Percentiles rank a stretch among this genome's conserved stretches.
These are phyloP conservation scores for Anthonomus grandis DNA, from an alignment of 1,140 invertebrate species.

Conservation along the genomic window DNA sequence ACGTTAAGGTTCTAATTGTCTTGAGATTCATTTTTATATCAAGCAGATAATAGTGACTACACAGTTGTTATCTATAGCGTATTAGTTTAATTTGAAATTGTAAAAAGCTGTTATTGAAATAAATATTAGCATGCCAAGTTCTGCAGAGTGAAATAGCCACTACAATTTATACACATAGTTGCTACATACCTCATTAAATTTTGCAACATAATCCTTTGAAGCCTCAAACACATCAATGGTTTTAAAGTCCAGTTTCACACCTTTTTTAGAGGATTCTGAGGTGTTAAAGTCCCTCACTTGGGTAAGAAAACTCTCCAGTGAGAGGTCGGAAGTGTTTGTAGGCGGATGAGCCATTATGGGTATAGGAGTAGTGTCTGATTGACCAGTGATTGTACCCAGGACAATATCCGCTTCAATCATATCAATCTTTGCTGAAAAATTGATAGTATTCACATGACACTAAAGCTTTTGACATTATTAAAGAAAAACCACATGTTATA, in stretches of 20 bases:
- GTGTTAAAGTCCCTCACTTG: slow-evolving; percentile 52
- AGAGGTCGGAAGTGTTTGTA: slow-evolving; percentile 66
- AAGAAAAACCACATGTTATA: not conserved
- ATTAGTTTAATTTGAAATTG: too few species aligned
- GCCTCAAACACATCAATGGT: slow-evolving; percentile 70
- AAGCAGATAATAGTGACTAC: too few species aligned
- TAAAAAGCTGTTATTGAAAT: too few species aligned
- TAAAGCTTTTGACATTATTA: not conserved
- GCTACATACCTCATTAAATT: slow-evolving; percentile 38
- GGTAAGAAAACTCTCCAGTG: slow-evolving; percentile 69
- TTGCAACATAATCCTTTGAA: slow-evolving; percentile 57
- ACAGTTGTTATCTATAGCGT: too few species aligned
- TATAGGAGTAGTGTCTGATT: slow-evolving; percentile 44
- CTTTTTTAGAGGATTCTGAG: slow-evolving; percentile 54
- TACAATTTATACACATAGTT: too few species aligned
- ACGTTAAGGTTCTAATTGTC: too few species aligned
- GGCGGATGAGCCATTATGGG: slow-evolving; percentile 89
- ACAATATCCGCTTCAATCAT: slow-evolving; percentile 89
- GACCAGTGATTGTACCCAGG: slow-evolving; percentile 59
- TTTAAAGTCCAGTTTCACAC: slow-evolving; percentile 89
- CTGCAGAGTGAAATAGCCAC: too few species aligned
- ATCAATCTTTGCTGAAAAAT: slow-evolving; percentile 58
- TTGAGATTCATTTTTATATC: too few species aligned
- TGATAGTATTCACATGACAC: not conserved
- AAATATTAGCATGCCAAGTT: too few species aligned